Evolutionary conservation across 2,113 vertebrate species (phyloP).

Genomic region (Calidris pygmaea): DNA sequence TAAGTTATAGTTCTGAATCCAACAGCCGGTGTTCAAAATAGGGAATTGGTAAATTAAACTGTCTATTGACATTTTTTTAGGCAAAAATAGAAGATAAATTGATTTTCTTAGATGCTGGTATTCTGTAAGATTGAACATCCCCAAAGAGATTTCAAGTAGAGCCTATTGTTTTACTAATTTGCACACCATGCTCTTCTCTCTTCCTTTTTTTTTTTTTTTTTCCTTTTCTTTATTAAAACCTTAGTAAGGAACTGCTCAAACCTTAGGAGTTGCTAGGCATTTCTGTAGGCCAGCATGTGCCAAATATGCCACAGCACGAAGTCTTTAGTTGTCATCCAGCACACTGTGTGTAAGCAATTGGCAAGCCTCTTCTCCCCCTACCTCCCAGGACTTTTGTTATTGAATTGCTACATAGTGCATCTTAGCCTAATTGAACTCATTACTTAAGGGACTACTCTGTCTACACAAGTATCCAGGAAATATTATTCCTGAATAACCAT

Average conservation of each 20-base stretch:
- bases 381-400: slow-evolving; percentile 53
- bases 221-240: background rate
- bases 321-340: slow-evolving; percentile 36
- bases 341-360: slow-evolving; percentile 22
- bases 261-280: slow-evolving; percentile 11
- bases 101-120: background rate
- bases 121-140: background rate
- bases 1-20: background rate
- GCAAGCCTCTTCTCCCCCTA: background rate
- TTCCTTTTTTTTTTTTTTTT: too few species aligned
- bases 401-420: slow-evolving; percentile 47
- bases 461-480: slow-evolving; percentile 27
- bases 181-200: background rate
- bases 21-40: background rate
- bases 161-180: slow-evolving; percentile 19
- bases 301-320: slow-evolving; percentile 44
- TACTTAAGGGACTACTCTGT: slow-evolving; percentile 49
- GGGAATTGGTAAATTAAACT: slow-evolving; percentile 11
- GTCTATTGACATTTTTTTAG: background rate
- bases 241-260: background rate
- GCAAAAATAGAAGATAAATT: slow-evolving; percentile 16
- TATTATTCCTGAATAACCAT: slow-evolving; percentile 7
- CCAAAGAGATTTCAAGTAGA: slow-evolving; percentile 15
- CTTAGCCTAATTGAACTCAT: slow-evolving; percentile 53
- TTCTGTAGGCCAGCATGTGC: slow-evolving; percentile 25